These are phyloP conservation scores for Oenanthe oenanthe DNA, from an alignment of 2,113 vertebrate species.

Conservation along the genomic window DNA sequence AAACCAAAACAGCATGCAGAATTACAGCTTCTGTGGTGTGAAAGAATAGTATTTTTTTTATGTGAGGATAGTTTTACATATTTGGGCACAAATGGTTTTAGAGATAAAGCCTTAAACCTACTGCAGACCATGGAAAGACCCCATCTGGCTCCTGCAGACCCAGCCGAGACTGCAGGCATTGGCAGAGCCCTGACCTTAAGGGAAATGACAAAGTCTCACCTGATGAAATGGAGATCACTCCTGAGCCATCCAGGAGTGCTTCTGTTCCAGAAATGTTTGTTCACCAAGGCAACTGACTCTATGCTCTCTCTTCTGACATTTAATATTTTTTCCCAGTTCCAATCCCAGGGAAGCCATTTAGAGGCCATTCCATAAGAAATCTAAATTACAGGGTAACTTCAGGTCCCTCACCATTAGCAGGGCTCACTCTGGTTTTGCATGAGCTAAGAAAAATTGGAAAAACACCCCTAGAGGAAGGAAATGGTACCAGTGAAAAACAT, in stretches of 20 bases:
- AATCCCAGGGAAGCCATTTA: not conserved
- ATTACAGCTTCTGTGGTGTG: accelerated
- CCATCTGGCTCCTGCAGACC: not conserved
- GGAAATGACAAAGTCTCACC: not conserved
- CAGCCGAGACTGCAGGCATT: not conserved
- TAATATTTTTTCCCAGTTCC: not conserved
- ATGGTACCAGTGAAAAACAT: not conserved
- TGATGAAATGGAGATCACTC: not conserved
- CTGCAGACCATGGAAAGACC: not conserved
- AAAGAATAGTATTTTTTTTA: not conserved
- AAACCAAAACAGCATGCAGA: not conserved
- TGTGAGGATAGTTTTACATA: not conserved
- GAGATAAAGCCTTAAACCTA: not conserved
- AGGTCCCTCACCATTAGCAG: not conserved
- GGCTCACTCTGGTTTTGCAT: not conserved
- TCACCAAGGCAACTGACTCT: not conserved
- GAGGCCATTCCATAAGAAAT: not conserved
- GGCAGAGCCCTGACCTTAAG: not conserved
- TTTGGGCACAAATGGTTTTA: not conserved
- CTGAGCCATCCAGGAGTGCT: not conserved
- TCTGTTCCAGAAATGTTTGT: not conserved
- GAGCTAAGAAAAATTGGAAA: not conserved
- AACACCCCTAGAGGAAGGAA: not conserved
- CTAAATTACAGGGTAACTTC: not conserved
- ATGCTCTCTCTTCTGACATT: not conserved